Evolutionary conservation across 2,888 invertebrate species (phyloP).

Genomic region (Andricus quercusramuli): DNA sequence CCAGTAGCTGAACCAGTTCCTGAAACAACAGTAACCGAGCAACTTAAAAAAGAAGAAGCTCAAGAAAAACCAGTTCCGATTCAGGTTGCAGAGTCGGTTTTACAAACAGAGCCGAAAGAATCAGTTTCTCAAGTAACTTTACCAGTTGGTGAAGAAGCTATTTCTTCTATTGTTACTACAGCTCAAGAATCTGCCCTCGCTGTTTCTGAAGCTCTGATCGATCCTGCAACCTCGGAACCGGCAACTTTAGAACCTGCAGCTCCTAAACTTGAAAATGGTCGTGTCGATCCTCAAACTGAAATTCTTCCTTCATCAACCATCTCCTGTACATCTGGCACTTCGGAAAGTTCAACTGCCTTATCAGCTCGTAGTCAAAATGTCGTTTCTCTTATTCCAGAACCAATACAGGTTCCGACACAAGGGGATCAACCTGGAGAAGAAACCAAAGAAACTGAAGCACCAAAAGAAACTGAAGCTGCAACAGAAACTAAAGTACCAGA

Average conservation of each 20-base stretch:
- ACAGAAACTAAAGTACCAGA: conserved; percentile 45
- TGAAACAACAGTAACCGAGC: neutral
- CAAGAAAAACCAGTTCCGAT: conserved; percentile 70
- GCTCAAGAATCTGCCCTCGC: conserved; percentile 67
- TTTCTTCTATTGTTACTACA: conserved; percentile 67
- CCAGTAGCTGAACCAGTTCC: conserved; percentile 3
- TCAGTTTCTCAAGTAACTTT: conserved; percentile 67
- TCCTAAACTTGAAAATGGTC: conserved; percentile 50
- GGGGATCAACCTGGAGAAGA: conserved; percentile 16
- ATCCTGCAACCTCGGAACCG: conserved; percentile 37
- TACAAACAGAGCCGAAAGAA: conserved; percentile 72
- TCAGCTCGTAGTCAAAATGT: conserved; percentile 19
- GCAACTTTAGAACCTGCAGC: conserved; percentile 5
- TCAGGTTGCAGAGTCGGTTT: conserved; percentile 74
- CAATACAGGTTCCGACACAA: too few relatives aligned
- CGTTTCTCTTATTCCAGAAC: conserved; percentile 18
- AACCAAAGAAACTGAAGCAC: conserved; percentile 36
- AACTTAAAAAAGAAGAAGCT: conserved; percentile 23
- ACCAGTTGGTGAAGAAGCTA: conserved; percentile 64
- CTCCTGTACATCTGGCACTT: neutral
- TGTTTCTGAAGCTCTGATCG: conserved; percentile 57
- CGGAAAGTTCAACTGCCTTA: conserved; percentile 9
- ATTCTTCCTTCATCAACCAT: neutral
- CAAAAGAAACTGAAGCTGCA: conserved; percentile 45
- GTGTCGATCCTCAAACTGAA: conserved; percentile 40